phyloP scores from a whole-genome alignment of 2,888 invertebrate species.

The Heteropelma amictum region DNA sequence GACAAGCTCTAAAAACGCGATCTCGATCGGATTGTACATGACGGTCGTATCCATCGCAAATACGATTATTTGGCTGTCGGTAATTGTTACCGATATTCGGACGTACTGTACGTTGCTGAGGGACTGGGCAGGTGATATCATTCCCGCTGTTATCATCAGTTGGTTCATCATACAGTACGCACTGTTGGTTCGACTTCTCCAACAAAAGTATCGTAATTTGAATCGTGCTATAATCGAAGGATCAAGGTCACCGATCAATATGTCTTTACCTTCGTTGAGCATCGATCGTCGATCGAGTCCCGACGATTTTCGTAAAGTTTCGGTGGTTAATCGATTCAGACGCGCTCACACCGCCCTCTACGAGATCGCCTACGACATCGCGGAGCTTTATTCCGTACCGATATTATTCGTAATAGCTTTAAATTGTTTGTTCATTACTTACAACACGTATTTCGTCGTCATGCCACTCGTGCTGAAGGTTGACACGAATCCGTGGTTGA shows the following conservation, averaged over 20 bases:
- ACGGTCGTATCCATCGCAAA: neutral
- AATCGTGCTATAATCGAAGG: conserved; percentile 39
- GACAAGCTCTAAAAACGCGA: neutral
- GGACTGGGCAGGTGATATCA: conserved; percentile 8
- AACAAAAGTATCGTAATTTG: conserved; percentile 36
- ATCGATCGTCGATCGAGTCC: neutral
- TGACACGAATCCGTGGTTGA: neutral
- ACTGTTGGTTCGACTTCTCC: conserved; percentile 34
- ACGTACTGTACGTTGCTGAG: neutral
- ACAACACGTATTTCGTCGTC: conserved; percentile 48
- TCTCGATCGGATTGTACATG: neutral
- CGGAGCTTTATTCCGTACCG: conserved; percentile 56
- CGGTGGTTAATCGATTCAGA: conserved; percentile 36
- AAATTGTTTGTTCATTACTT: conserved; percentile 46
- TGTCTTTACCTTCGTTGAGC: neutral
- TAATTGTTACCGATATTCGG: neutral
- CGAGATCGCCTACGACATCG: conserved; percentile 50
- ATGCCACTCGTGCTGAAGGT: neutral
- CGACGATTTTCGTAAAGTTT: neutral
- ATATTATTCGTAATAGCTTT: conserved; percentile 30
- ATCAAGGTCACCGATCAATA: neutral
- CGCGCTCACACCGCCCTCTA: conserved; percentile 51
- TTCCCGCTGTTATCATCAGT: conserved; percentile 39
- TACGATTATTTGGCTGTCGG: neutral
- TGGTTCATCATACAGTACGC: conserved; percentile 57